phyloP scores from a whole-genome alignment of 2,113 vertebrate genomes.

The Xyliphius kryptos region DNA sequence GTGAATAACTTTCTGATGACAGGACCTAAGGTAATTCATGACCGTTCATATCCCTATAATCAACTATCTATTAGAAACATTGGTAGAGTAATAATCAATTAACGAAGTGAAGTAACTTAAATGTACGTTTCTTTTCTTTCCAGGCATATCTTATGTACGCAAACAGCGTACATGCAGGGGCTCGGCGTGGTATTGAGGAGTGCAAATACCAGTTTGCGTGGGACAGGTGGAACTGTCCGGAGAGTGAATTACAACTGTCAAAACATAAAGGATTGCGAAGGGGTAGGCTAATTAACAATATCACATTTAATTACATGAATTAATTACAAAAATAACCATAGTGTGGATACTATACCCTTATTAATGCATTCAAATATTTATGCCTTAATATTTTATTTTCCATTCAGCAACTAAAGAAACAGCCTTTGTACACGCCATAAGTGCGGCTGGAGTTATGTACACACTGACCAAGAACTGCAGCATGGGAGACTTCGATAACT shows the following conservation, averaged over 20 bases:
- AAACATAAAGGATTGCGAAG: slow-evolving; percentile 81
- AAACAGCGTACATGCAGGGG: slow-evolving; percentile 82
- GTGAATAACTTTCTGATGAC: slow-evolving; percentile 97
- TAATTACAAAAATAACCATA: no score
- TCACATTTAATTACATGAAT: no score
- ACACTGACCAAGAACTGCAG: slow-evolving; percentile 92
- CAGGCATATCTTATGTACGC: slow-evolving; percentile 89
- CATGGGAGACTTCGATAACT: slow-evolving; percentile 87
- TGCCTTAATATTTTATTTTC: not conserved
- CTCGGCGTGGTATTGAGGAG: slow-evolving; percentile 83
- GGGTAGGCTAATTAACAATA: no score
- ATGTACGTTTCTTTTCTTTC: no score
- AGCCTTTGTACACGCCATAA: slow-evolving; percentile 90
- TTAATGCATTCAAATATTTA: no score
- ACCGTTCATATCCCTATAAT: no score
- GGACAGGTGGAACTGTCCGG: slow-evolving; percentile 96
- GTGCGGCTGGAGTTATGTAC: slow-evolving; percentile 89
- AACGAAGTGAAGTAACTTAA: no score
- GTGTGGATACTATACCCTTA: no score
- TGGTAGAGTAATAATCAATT: not conserved
- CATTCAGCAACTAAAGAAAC: slow-evolving; percentile 84
- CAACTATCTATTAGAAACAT: no score
- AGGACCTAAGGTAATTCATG: slow-evolving; percentile 88
- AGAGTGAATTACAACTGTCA: slow-evolving; percentile 83
- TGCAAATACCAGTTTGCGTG: slow-evolving; percentile 93